A percentile compares a stretch with the other conserved stretches of the same genome.
Evolutionary conservation across 2,888 invertebrate species (phyloP).

Genomic region (Spicauda simplicius): DNA sequence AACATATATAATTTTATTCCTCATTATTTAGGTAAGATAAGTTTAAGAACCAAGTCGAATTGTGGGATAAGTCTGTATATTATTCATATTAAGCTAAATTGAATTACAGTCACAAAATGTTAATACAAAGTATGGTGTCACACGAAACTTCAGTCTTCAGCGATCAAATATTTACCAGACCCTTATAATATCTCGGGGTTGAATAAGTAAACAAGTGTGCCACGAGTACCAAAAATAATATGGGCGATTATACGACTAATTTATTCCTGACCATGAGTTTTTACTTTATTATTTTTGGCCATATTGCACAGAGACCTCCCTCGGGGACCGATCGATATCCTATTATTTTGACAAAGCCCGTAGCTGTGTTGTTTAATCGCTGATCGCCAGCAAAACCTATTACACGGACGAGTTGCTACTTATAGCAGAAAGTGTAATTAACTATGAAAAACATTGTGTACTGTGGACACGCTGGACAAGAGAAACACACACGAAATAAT

Average conservation of each 20-base stretch:
- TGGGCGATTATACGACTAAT: not conserved
- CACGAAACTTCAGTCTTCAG: no score
- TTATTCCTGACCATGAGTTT: conserved; percentile 1
- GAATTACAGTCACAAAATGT: no score
- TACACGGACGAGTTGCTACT: not conserved
- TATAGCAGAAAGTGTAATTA: not conserved
- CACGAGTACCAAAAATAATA: not conserved
- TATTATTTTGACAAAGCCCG: conserved; percentile 6
- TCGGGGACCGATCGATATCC: conserved; percentile 6
- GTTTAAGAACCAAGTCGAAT: no score
- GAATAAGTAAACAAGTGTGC: not conserved
- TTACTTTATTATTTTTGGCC: not conserved
- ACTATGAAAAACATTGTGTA: not conserved
- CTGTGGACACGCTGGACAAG: not conserved
- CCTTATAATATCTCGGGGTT: not conserved
- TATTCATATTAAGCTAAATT: no score
- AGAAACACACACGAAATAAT: not conserved
- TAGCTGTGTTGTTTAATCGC: conserved; percentile 1
- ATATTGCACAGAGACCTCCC: not conserved
- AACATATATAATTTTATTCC: no score
- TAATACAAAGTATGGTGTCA: no score
- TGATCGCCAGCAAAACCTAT: not conserved
- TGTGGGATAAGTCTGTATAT: no score
- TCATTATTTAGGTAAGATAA: no score
- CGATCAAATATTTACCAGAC: not conserved